Percentiles rank a stretch among this genome's conserved stretches.
These are phyloP conservation scores for Cantharis nigra DNA, from an alignment of 2,888 invertebrate species.

Conservation along the genomic window DNA sequence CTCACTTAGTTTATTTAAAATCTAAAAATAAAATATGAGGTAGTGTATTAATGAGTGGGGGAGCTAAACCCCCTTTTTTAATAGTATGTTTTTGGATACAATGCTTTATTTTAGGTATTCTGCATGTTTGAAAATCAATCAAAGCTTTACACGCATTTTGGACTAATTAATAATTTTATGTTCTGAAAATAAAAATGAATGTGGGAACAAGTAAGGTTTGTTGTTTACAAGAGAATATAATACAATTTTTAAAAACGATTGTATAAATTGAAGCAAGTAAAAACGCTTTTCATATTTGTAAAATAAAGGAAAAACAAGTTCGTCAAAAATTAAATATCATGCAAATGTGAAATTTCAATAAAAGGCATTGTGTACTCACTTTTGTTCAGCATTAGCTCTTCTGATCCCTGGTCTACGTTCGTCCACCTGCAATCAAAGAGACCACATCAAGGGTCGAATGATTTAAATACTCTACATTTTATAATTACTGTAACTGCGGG, in stretches of 20 bases:
- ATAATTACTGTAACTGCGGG: conserved; percentile 35
- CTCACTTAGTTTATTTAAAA: too few relatives aligned
- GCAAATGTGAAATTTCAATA: conserved; percentile 28
- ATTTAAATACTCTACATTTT: conserved; percentile 38
- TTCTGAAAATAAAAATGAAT: neutral
- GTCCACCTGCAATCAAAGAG: conserved; percentile 53
- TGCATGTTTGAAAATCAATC: too few relatives aligned
- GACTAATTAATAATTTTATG: too few relatives aligned
- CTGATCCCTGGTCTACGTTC: conserved; percentile 48
- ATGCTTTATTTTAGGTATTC: too few relatives aligned
- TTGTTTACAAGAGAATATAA: neutral
- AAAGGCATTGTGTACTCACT: conserved; percentile 43
- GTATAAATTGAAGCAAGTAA: neutral
- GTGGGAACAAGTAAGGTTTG: neutral
- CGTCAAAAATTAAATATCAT: conserved; percentile 20
- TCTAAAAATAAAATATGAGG: too few relatives aligned
- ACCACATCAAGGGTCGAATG: conserved; percentile 47
- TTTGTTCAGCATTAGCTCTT: conserved; percentile 45
- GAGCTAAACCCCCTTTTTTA: too few relatives aligned
- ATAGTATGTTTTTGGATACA: too few relatives aligned
- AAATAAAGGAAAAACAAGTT: neutral
- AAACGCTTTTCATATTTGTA: neutral
- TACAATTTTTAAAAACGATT: neutral
- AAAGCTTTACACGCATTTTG: too few relatives aligned
- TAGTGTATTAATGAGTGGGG: too few relatives aligned